A percentile compares a stretch with the other conserved stretches of the same genome.
phyloP scores from a whole-genome alignment of 1,140 invertebrate genomes.

The Drosophila truncata region DNA sequence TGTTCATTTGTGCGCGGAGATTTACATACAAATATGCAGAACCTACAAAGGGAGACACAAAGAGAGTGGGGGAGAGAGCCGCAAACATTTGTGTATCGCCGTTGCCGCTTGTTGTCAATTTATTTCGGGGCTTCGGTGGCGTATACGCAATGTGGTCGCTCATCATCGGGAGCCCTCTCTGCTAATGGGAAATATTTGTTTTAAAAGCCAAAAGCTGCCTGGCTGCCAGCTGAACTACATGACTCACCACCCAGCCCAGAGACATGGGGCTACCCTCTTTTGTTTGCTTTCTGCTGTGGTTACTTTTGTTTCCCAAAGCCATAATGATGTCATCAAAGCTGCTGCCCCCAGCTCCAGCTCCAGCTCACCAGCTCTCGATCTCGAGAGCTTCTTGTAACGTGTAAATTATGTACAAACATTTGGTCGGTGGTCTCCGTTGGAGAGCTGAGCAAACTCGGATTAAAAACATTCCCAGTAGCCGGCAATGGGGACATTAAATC shows the following conservation, averaged over 20 bases:
- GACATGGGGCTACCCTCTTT: conserved; percentile 4
- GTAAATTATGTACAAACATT: conserved; percentile 78
- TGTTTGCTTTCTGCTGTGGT: conserved; percentile 50
- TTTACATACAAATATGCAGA: conserved; percentile 21
- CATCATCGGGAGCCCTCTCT: conserved; percentile 39
- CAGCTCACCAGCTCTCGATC: conserved; percentile 8
- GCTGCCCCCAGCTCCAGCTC: conserved; percentile 26
- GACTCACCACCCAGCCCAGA: conserved; percentile 48
- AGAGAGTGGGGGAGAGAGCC: conserved; percentile 10
- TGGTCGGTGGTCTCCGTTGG: conserved; percentile 47
- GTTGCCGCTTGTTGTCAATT: conserved; percentile 38
- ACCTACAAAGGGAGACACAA: background rate
- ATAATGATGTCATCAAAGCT: conserved; percentile 80
- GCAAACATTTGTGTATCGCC: conserved; percentile 18
- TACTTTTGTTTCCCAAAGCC: conserved; percentile 78
- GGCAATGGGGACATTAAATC: conserved; percentile 64
- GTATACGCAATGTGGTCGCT: conserved; percentile 74
- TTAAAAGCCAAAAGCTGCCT: conserved; percentile 76
- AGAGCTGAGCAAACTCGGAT: conserved; percentile 58
- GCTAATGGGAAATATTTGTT: conserved; percentile 82
- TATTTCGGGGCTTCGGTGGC: conserved; percentile 55
- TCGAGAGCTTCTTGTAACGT: conserved; percentile 65
- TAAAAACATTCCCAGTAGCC: conserved; percentile 55
- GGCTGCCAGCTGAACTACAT: conserved; percentile 35
- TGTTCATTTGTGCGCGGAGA: conserved; percentile 29